Evolutionary conservation across 2,797 vertebrate genomes (phyloP).

Genomic region (Chaetodon trifasciatus): DNA sequence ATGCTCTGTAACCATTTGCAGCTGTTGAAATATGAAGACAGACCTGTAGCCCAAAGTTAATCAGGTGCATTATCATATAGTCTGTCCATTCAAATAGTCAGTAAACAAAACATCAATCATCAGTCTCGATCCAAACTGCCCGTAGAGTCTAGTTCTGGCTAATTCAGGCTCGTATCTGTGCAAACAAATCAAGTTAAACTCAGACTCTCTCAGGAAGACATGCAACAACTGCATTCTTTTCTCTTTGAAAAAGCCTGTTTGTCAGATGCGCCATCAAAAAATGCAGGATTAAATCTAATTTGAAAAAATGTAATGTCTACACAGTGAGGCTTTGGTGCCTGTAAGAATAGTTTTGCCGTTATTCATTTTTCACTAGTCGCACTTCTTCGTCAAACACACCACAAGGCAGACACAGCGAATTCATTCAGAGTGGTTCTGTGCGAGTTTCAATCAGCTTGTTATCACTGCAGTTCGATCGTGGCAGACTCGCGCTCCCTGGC

Average conservation of each 20-base stretch:
- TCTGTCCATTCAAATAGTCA: neutral
- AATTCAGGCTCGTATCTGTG: neutral
- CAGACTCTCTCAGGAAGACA: neutral
- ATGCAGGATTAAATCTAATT: neutral
- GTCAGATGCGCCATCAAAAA: neutral
- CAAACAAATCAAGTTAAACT: neutral
- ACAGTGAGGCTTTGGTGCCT: neutral
- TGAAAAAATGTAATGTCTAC: neutral
- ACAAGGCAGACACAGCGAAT: conserved; percentile 8
- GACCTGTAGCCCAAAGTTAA: neutral
- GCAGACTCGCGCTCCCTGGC: conserved; percentile 31
- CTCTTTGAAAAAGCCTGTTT: neutral
- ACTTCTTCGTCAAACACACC: neutral
- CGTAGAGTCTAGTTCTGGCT: neutral
- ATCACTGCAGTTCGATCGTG: conserved; percentile 40
- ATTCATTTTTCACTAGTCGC: neutral
- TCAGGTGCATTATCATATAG: neutral
- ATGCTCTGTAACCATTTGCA: neutral
- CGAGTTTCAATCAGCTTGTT: conserved; percentile 42
- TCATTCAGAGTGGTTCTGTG: conserved; percentile 17
- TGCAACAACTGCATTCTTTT: neutral
- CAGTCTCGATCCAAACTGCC: neutral
- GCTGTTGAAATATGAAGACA: neutral
- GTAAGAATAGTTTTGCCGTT: accelerated
- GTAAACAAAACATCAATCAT: neutral